phyloP scores from a whole-genome alignment of 1,140 invertebrate species.

The Oreohelix idahoensis region DNA sequence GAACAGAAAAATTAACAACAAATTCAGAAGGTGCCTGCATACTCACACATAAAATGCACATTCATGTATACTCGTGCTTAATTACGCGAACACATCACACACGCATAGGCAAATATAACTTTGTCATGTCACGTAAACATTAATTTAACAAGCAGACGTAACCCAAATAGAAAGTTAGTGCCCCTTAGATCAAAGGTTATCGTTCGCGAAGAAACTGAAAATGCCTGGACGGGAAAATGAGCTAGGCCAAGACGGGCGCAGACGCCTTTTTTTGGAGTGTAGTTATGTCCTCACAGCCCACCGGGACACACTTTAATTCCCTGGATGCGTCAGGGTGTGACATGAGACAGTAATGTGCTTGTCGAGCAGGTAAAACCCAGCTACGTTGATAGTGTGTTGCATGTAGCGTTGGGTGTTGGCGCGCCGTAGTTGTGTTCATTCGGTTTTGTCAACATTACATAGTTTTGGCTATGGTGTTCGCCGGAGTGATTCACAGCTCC shows the following conservation, averaged over 20 bases:
- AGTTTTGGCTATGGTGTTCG: not conserved
- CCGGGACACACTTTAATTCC: not conserved
- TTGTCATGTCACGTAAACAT: too few relatives aligned
- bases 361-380: conserved; percentile 1
- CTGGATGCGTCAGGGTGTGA: conserved; percentile 13
- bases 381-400: not conserved
- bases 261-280: not conserved
- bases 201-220: not conserved
- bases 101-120: too few relatives aligned
- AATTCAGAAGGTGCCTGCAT: too few relatives aligned
- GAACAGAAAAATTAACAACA: too few relatives aligned
- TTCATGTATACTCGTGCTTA: too few relatives aligned
- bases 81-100: too few relatives aligned
- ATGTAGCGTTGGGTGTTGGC: not conserved
- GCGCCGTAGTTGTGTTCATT: not conserved
- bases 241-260: not conserved
- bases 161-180: not conserved
- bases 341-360: not conserved
- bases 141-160: too few relatives aligned
- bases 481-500: not conserved
- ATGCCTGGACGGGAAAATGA: not conserved
- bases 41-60: too few relatives aligned
- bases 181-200: conserved; percentile 29
- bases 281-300: not conserved
- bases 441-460: not conserved